phyloP scores from a whole-genome alignment of 23 tunicate species.

The Diplosoma virens region DNA sequence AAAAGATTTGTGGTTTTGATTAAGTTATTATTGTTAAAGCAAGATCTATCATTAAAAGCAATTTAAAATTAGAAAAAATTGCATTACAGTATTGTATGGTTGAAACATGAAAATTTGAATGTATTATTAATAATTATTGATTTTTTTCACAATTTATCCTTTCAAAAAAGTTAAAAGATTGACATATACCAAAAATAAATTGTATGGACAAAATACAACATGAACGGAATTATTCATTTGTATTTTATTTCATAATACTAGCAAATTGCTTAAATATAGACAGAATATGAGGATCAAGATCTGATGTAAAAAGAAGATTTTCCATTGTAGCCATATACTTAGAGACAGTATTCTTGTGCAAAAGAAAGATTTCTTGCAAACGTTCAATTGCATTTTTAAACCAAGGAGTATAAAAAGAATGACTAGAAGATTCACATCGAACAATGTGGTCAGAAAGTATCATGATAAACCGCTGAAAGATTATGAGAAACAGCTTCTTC shows the following conservation, averaged over 20 bases:
- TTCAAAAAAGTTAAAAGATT: no score
- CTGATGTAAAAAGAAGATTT: constrained; percentile 72
- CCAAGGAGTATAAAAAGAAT: constrained; percentile 76
- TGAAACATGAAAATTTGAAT: no score
- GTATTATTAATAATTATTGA: no score
- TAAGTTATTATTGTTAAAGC: no score
- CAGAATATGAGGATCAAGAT: constrained; percentile 60
- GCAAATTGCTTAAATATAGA: constrained; percentile 62
- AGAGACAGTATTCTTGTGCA: constrained; percentile 64
- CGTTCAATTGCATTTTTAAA: constrained; percentile 71
- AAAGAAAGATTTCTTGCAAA: constrained; percentile 77
- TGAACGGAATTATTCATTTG: no score
- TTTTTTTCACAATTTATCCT: no score
- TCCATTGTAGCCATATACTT: constrained; percentile 77
- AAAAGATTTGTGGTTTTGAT: no score
- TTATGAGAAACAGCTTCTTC: constrained; percentile 91
- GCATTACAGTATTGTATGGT: no score
- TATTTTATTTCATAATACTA: constrained; percentile 33
- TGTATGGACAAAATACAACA: no score
- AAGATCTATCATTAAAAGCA: no score
- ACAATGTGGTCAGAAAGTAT: constrained; percentile 77
- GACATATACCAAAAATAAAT: no score
- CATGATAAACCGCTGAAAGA: constrained; percentile 94
- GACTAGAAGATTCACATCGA: constrained; percentile 32
- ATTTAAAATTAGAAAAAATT: no score